Base-by-base conservation (phyloP, 1,140 invertebrate species). In the Ostrea denselamellosa region DNA sequence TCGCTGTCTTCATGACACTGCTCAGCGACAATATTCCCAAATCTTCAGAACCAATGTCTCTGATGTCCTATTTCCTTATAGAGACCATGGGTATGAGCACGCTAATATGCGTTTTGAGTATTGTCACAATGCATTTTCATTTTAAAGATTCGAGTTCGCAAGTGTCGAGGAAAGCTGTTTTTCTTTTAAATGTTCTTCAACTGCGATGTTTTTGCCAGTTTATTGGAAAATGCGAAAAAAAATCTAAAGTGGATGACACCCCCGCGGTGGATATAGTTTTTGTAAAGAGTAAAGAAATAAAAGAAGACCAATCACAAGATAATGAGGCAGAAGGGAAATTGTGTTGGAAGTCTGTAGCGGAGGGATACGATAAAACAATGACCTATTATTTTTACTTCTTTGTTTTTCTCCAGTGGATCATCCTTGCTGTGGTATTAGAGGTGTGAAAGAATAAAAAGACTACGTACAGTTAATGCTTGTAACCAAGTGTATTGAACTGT, bases 1-100 rank as follows among this genome's bases (percentile, higher is more conserved):
- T 87, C 22, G 87, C 89, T 28, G 88, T 91, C 8, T 91, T 89
- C 28, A 95, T 96, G 94, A 91, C 96, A 81, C 95, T 95, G 84
- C 95, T 96, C 71, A 95, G 95, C 22, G 96, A 96, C 90, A 95
- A 95, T 87, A 95, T 96, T 93, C 96, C 96, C 9, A 95, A 96
- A 90, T 96, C 96, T 1, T 96, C 95, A 7, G 95, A 96, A 68
- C 90, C 90, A 86, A 89, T 94, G 14, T 93, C 94, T 17, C 52
- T 93, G 0, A 95, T 96, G 34, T 86, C 85, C 0, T 86, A 86
- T 25, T 86, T 71, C 28, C 19, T 86, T 10, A 28, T 86, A 8
- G 68, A 44, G 14, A 77, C 68, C 5, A 86, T 86, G 62, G n/a
- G 8, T 3, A 51, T 52, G 12, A 34, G 81, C 17, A 56, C 28